Conservation (phyloP, 2,113 vertebrate species). For the Clarias batrachus region DNA sequence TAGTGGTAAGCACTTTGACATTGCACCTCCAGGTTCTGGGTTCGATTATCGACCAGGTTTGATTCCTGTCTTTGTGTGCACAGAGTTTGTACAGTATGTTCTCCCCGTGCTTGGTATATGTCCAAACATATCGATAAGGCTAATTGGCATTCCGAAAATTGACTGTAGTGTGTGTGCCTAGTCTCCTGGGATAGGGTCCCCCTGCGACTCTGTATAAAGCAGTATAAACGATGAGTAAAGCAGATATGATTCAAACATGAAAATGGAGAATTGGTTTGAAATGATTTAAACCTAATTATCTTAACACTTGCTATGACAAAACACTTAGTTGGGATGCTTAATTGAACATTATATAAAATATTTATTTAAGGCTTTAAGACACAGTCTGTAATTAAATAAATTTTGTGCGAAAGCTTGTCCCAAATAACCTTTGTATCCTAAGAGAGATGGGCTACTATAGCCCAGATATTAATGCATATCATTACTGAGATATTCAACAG, state of each 20-base stretch:
- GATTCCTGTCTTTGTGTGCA: too few species aligned
- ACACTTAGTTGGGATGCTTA: neutral
- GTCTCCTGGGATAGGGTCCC: too few species aligned
- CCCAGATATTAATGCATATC: conserved; percentile 22
- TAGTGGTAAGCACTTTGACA: too few species aligned
- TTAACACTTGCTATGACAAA: neutral
- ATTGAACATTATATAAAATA: neutral
- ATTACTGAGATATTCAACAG: conserved; percentile 7
- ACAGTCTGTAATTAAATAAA: conserved; percentile 58
- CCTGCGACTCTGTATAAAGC: too few species aligned
- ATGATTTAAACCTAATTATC: neutral
- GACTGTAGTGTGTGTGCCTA: too few species aligned
- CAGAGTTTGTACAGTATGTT: too few species aligned
- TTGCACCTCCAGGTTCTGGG: too few species aligned
- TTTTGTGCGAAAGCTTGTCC: conserved; percentile 51
- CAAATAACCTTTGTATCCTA: conserved; percentile 54
- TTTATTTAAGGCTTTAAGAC: neutral
- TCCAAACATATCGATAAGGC: too few species aligned
- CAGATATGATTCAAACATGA: neutral
- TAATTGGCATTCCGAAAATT: too few species aligned
- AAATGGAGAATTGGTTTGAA: neutral
- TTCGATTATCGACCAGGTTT: too few species aligned
- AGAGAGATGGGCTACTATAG: conserved; percentile 59
- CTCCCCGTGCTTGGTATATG: too few species aligned
- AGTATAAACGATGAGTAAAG: too few species aligned